Percentiles rank a stretch among this genome's conserved stretches.
Evolutionary conservation across 2,113 vertebrate species (phyloP).

Genomic region (Anser cygnoides): DNA sequence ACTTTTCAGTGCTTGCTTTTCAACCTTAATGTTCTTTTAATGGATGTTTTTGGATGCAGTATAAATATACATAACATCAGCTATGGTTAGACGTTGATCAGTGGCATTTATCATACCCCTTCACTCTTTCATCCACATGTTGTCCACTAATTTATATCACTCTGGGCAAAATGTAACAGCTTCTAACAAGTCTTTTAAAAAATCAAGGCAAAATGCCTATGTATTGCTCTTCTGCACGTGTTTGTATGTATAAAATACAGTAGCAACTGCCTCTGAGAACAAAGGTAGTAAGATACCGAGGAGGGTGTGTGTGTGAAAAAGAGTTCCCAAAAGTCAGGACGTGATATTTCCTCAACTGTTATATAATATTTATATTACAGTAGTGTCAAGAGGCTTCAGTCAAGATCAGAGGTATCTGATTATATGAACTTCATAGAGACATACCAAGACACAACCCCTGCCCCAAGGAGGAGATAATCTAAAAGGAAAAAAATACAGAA

Average conservation of each 20-base stretch:
- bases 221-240: background rate
- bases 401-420: background rate
- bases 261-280: background rate
- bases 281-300: background rate
- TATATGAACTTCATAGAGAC: background rate
- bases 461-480: background rate
- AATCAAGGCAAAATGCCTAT: background rate
- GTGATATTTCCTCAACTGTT: background rate
- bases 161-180: background rate
- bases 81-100: background rate
- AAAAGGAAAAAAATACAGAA: background rate
- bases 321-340: background rate
- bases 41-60: background rate
- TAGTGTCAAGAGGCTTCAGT: constrained; percentile 10
- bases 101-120: background rate
- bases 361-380: constrained; percentile 20
- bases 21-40: background rate
- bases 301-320: background rate
- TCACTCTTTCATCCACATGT: background rate
- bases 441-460: background rate
- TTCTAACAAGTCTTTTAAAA: background rate
- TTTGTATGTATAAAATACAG: background rate
- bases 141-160: background rate
- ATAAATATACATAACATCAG: background rate
- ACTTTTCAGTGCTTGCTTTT: background rate